These are phyloP conservation scores for Melozone crissalis DNA, from an alignment of 2,113 vertebrate genomes.

Conservation along the genomic window DNA sequence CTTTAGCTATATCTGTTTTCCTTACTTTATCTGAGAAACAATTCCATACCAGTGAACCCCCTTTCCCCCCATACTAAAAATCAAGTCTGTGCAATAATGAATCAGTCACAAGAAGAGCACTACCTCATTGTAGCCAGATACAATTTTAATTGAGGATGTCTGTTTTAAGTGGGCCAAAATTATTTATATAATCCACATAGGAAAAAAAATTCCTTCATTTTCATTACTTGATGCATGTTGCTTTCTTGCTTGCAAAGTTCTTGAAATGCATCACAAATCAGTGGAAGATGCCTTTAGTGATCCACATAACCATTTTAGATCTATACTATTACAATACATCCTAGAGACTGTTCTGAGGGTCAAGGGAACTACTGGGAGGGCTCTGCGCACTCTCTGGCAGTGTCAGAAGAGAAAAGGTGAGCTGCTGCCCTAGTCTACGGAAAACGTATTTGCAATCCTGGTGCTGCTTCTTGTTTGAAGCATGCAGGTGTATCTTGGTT, in stretches of 20 bases:
- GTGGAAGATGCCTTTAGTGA: not conserved
- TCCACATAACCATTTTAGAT: not conserved
- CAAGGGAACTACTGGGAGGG: not conserved
- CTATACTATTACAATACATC: not conserved
- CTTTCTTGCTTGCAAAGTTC: not conserved
- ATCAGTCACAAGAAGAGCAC: not conserved
- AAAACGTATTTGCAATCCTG: not conserved
- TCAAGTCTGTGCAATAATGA: not conserved
- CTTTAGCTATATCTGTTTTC: not conserved
- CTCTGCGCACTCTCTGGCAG: not conserved
- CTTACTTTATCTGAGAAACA: not conserved
- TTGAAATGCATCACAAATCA: not conserved
- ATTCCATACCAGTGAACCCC: not conserved
- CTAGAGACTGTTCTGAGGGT: not conserved
- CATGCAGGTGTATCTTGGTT: fast-evolving
- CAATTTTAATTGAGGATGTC: not conserved
- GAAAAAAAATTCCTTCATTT: not conserved
- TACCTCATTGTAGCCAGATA: not conserved
- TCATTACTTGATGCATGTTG: not conserved
- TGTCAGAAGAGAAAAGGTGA: not conserved
- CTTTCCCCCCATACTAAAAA: not conserved
- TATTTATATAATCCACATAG: not conserved
- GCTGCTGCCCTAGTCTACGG: not conserved
- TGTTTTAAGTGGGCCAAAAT: not conserved
- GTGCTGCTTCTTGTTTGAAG: not conserved